A percentile compares a stretch with the other conserved stretches of the same genome.
Evolutionary conservation across 2,797 vertebrate genomes (phyloP).

Genomic region (Petrocephalus schoutedeni): DNA sequence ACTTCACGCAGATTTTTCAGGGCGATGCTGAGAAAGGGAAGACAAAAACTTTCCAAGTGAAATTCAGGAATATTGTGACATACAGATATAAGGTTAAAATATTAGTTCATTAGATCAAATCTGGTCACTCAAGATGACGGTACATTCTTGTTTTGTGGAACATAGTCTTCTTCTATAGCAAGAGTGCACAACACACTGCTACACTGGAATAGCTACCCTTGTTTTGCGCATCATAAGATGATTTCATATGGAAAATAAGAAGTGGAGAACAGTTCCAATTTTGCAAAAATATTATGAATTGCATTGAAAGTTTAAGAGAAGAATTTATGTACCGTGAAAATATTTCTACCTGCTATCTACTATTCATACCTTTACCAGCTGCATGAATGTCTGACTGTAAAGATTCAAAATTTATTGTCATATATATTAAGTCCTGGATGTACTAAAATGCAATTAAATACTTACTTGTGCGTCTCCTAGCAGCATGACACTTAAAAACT

Average conservation of each 20-base stretch:
- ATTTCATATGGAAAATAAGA: background rate
- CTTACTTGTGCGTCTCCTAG: background rate
- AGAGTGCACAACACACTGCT: background rate
- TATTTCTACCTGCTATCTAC: background rate
- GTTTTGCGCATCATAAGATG: background rate
- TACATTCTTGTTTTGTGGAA: no score
- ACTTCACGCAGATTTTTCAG: conserved; percentile 59
- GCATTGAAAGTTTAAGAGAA: background rate
- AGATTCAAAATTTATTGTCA: background rate
- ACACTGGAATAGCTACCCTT: background rate
- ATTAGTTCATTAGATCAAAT: background rate
- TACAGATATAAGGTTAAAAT: background rate
- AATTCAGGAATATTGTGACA: conserved; percentile 8
- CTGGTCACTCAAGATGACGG: background rate
- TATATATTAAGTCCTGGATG: background rate
- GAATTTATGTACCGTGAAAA: background rate
- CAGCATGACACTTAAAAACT: background rate
- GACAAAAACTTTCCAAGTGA: background rate
- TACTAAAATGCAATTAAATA: background rate
- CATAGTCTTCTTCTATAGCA: background rate
- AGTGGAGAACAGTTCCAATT: background rate
- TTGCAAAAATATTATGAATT: background rate
- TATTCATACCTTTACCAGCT: background rate
- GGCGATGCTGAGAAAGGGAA: conserved; percentile 39
- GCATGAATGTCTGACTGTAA: background rate